Conservation (phyloP, 2,797 vertebrate genomes). For the Tolypeutes matacus region DNA sequence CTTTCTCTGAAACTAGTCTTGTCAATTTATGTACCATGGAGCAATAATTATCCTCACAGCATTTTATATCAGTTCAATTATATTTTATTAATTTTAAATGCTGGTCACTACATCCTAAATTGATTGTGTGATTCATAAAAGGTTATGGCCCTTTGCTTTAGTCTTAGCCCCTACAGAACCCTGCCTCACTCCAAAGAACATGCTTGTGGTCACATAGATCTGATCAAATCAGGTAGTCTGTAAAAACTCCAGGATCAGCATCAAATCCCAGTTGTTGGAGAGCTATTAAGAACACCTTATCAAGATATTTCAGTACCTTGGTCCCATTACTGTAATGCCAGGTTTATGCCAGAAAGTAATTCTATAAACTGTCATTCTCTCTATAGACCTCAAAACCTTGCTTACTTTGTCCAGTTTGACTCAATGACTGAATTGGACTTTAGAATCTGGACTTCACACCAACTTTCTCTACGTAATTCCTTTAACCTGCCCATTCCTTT, state of each 20-base stretch:
- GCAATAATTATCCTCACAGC: neutral
- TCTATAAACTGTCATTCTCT: neutral
- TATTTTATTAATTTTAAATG: constrained; percentile 18
- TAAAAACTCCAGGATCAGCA: neutral
- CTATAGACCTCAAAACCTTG: neutral
- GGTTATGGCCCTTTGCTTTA: neutral
- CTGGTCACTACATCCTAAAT: neutral
- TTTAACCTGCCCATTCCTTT: neutral
- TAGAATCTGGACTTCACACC: neutral
- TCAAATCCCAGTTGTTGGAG: neutral
- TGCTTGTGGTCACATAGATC: neutral
- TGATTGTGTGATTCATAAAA: neutral
- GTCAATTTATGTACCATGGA: constrained; percentile 1
- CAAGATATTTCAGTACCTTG: neutral
- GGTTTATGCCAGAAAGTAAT: neutral
- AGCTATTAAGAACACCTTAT: neutral
- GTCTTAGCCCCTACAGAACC: neutral
- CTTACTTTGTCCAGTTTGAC: neutral
- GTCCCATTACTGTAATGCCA: neutral
- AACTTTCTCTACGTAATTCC: neutral
- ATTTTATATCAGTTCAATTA: constrained; percentile 36
- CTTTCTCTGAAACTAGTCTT: neutral
- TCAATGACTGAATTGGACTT: neutral
- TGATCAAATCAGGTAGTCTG: neutral
- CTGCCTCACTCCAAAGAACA: neutral